These are phyloP conservation scores for Pogonomyrmex barbatus DNA, from an alignment of 1,140 invertebrate species.

Conservation along the genomic window DNA sequence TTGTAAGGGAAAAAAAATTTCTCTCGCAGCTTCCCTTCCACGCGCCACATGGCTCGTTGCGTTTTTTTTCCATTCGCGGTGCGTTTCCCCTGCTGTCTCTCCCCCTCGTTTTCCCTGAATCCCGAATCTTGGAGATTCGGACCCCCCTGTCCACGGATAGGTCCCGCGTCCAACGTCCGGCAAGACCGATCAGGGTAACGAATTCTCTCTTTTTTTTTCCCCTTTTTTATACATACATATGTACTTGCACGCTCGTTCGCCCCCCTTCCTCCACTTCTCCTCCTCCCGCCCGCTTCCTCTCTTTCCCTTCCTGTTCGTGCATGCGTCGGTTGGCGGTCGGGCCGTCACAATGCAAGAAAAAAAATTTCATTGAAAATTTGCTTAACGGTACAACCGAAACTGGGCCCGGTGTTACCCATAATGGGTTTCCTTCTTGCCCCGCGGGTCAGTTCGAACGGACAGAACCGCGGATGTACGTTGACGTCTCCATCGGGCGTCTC, in stretches of 20 bases:
- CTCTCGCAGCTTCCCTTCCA: constrained; percentile 77
- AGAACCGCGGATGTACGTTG: constrained; percentile 12
- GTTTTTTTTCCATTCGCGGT: constrained; percentile 76
- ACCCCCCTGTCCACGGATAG: constrained; percentile 73
- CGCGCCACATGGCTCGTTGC: constrained; percentile 81
- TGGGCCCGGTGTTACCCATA: constrained; percentile 52
- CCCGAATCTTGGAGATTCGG: constrained; percentile 69
- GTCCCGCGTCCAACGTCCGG: constrained; percentile 81
- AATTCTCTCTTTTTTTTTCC: constrained; percentile 13
- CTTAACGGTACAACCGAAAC: constrained; percentile 79
- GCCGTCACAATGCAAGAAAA: constrained; percentile 55
- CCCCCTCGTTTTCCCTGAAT: constrained; percentile 60
- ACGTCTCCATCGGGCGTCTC: constrained; percentile 34
- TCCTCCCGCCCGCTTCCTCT: constrained; percentile 57
- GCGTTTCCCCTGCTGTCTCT: constrained; percentile 63
- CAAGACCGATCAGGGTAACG: constrained; percentile 67
- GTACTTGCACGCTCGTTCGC: background rate
- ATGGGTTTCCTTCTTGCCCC: constrained; percentile 59
- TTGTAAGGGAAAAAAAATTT: constrained; percentile 49
- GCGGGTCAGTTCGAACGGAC: constrained; percentile 28
- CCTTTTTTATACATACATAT: constrained; percentile 24
- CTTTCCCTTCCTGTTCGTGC: constrained; percentile 33
- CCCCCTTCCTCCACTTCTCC: constrained; percentile 10
- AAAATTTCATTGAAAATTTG: constrained; percentile 84
- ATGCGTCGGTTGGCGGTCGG: constrained; percentile 38